Evolutionary conservation across 2,888 invertebrate species (phyloP), one percentile per base, ranked within the genome.

Genomic region (Hecatera dysodea): DNA sequence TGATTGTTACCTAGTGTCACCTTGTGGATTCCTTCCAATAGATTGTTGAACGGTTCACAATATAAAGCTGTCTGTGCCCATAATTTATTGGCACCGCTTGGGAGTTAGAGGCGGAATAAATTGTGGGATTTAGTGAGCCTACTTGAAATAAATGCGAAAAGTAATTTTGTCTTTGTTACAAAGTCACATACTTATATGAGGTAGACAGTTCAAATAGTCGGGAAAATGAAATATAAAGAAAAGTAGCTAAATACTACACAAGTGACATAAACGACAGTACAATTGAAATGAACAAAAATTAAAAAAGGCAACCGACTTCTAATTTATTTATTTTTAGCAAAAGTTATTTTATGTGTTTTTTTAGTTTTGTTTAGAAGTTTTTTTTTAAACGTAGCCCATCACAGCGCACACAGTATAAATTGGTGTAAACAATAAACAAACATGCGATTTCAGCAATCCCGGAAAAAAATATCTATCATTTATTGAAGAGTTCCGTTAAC

Each of bases 71-170:
- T 69, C 63, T 53, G 8, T 36, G 27, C 36, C 59, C 33, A 74
- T 53, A 60, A 75, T 75, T 74, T 75, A 74, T 60, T 48, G 50
- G 36, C 6, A 36, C 11, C 27, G 33, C 59, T 63, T 44, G 69
- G 52, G 42, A 75, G 19, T 62, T 75, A 50, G 22, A 55, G 63
- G 27, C 69, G 73, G 73, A 75, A 75, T 75, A 69, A 75, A 75
- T 69, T 60, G 53, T 36, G 15, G 48, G 69, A 57, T 63, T 52
- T 60, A 29, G 48, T 63, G 22, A 33, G 52, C 62, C 39, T 53
- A 53, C 15, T 17, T 42, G 42, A 60, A 48, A 48, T 67, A 72
- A 6, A 55, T 59, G 33, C 27, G 39, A 53, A 46, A 61, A 48
- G 33, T 46, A 62, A 19, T 74, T 52, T 63, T 62, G n/a, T n/a